Base-by-base conservation (phyloP, 2,113 vertebrate species). In the Ancistrus triradiatus region DNA sequence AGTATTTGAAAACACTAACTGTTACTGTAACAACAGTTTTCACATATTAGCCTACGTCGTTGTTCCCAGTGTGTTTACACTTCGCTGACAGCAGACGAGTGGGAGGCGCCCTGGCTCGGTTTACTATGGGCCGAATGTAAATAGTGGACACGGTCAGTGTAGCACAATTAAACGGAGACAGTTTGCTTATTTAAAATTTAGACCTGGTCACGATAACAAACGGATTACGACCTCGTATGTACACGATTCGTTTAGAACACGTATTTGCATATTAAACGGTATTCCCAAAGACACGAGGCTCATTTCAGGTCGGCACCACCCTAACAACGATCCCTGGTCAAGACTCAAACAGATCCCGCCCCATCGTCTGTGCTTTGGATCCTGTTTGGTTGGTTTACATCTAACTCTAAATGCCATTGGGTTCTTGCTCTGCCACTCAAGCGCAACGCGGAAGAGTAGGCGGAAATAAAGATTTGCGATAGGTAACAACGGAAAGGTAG, bases 381-480 rank as follows among this genome's bases (percentile, higher is more conserved):
- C 9, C 38, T 13, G 84, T 81, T n/a, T 85, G 81, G 80, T 9
- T 27, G 0, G 1, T 1, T 1, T 0, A 0, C 0, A 0, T 0
- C 0, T 14, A 33, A 1, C 1, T 0, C 22, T 43, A 1, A 1
- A 18, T 1, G 8, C 49, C 2, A 68, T 83, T 88, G 82, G 85
- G 38, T 17, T 2, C 0, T 2, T 3, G 6, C 8, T 13, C 14
- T 63, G 68, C 9, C 80, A 77, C 28, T 87, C 78, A 74, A 42
- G 64, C 8, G 3, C 2, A 69, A 80, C 49, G 24, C 75, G 80
- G 85, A 88, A 84, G 46, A 61, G 25, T 10, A 78, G 56, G 47
- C 82, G 81, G 83, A 85, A 85, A 80, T 80, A 65, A 35, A 66
- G 76, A 77, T 75, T 78, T 44, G 21, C 19, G 37, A 78, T 55